These are phyloP conservation scores for Xiphophorus birchmanni DNA, from an alignment of 2,797 vertebrate genomes.

Conservation along the genomic window DNA sequence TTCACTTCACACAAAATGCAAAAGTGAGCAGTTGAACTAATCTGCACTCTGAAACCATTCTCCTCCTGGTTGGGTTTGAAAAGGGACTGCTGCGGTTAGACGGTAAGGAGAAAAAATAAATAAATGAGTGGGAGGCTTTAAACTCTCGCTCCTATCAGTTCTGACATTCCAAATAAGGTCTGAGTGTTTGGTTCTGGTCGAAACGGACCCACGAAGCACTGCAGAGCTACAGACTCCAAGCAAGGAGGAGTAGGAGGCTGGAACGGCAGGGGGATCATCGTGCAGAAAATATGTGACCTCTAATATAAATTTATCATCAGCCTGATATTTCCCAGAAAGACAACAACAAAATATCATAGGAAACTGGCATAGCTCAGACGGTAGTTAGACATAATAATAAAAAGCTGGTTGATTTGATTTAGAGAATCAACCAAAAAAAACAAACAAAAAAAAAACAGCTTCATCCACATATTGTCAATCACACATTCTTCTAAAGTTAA, in stretches of 20 bases:
- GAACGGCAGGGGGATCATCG: slow-evolving; percentile 40
- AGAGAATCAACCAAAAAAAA: background rate
- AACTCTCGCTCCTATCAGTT: slow-evolving; percentile 79
- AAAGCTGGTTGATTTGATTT: slow-evolving; percentile 15
- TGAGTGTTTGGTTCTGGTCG: slow-evolving; percentile 69
- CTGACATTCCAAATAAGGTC: slow-evolving; percentile 84
- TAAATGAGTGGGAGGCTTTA: slow-evolving; percentile 72
- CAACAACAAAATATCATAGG: slow-evolving; percentile 60
- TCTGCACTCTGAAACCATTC: slow-evolving; percentile 57
- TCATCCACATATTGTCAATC: background rate
- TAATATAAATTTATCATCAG: slow-evolving; percentile 72
- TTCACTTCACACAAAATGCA: slow-evolving; percentile 53
- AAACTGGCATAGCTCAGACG: slow-evolving; percentile 42
- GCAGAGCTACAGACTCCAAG: slow-evolving; percentile 67
- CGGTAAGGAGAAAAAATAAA: slow-evolving; percentile 58
- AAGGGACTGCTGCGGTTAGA: slow-evolving; percentile 45
- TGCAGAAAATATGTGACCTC: slow-evolving; percentile 74
- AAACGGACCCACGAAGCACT: slow-evolving; percentile 68
- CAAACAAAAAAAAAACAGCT: no score
- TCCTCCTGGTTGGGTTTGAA: slow-evolving; percentile 34
- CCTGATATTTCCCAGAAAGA: slow-evolving; percentile 76
- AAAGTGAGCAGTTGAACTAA: slow-evolving; percentile 51
- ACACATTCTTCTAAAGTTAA: no score
- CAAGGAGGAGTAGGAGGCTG: slow-evolving; percentile 39
- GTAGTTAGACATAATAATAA: slow-evolving; percentile 3